phyloP scores from a whole-genome alignment of 2,888 invertebrate genomes.

The Meiosimyza platycephala region DNA sequence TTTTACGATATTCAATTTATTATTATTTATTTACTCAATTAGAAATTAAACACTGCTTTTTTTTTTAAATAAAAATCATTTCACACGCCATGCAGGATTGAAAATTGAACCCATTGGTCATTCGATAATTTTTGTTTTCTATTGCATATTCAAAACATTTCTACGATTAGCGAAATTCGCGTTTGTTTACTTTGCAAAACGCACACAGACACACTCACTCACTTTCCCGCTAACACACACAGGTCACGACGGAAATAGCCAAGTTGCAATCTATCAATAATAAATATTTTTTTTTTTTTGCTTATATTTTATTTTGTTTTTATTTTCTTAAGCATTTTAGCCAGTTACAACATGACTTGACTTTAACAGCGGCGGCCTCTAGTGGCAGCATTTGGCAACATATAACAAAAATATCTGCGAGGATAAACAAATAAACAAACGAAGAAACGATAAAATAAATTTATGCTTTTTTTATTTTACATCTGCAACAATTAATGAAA shows the following conservation, averaged over 20 bases:
- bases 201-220: not conserved
- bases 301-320: not conserved
- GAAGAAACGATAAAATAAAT: conserved; percentile 12
- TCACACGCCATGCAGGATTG: not conserved
- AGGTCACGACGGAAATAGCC: conserved; percentile 65
- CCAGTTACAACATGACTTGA: conserved; percentile 4
- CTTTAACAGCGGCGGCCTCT: not conserved
- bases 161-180: conserved; percentile 3
- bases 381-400: conserved; percentile 13
- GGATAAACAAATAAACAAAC: conserved; percentile 10
- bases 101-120: not conserved
- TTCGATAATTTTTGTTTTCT: conserved; percentile 20
- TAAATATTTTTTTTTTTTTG: conserved; percentile 47
- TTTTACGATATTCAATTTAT: too few species aligned
- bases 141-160: not conserved
- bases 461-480: too few species aligned
- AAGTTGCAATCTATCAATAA: conserved; percentile 64
- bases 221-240: conserved; percentile 46
- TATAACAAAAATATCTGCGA: not conserved
- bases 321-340: not conserved
- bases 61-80: not conserved
- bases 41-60: too few species aligned
- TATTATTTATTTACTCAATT: too few species aligned
- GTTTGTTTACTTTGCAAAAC: not conserved
- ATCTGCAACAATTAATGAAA: too few species aligned